Evolutionary conservation across 2,113 vertebrate species (phyloP).

Genomic region (Perca flavescens): DNA sequence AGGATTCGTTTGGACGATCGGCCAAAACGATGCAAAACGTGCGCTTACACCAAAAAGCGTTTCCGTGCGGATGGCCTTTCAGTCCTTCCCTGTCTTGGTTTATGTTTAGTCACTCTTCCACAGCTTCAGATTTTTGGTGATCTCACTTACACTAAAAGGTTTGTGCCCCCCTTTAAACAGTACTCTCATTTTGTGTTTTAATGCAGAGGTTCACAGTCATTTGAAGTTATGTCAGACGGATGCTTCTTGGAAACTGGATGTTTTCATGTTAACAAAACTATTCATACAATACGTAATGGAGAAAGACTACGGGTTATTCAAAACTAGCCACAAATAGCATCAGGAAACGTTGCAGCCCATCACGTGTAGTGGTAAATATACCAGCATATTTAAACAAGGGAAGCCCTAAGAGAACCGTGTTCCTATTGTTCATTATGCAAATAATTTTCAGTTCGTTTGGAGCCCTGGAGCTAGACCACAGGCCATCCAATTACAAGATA

Average conservation of each 20-base stretch:
- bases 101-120: background rate
- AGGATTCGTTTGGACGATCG: no score
- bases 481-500: constrained; percentile 43
- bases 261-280: background rate
- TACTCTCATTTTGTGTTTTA: background rate
- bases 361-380: constrained; percentile 33
- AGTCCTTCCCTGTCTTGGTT: background rate
- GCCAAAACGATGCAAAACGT: no score
- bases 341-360: constrained; percentile 12
- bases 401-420: constrained; percentile 46
- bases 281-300: background rate
- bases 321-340: constrained; percentile 16
- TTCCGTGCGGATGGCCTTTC: no score
- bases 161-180: background rate
- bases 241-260: background rate
- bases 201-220: background rate
- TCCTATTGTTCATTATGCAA: constrained; percentile 62
- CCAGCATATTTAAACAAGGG: constrained; percentile 40
- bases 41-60: no score
- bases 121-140: background rate
- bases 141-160: background rate
- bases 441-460: constrained; percentile 40
- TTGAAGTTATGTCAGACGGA: background rate
- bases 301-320: constrained; percentile 23
- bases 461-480: constrained; percentile 43